These are phyloP conservation scores for Hofmannophila pseudospretella DNA, from an alignment of 2,888 invertebrate species.

Conservation along the genomic window DNA sequence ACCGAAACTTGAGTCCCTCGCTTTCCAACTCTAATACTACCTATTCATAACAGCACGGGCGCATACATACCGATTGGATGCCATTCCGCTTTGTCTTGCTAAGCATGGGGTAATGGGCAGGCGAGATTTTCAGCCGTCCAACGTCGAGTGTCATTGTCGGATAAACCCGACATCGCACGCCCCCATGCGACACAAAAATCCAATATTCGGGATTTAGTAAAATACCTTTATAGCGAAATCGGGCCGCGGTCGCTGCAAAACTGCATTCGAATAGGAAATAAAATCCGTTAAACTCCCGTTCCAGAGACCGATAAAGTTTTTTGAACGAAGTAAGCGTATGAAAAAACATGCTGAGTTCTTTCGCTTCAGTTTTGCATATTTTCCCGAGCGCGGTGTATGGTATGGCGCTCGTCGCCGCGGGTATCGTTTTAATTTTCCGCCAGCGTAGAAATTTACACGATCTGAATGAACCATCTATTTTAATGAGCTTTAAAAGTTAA, in stretches of 20 bases:
- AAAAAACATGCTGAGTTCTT: conserved; percentile 51
- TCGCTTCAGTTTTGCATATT: conserved; percentile 52
- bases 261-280: conserved; percentile 17
- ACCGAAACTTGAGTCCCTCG: too few species aligned
- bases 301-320: conserved; percentile 49
- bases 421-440: conserved; percentile 77
- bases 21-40: too few species aligned
- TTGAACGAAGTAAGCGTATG: conserved; percentile 44
- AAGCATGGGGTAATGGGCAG: conserved; percentile 12
- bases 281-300: conserved; percentile 31
- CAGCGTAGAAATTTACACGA: conserved; percentile 63
- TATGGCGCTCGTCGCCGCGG: conserved; percentile 46
- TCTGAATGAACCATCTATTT: conserved; percentile 73
- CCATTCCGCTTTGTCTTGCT: conserved; percentile 36
- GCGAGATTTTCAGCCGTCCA: conserved; percentile 17
- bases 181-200: conserved; percentile 24
- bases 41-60: conserved; percentile 8
- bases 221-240: conserved; percentile 13
- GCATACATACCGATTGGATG: conserved; percentile 25
- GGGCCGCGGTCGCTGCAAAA: conserved; percentile 11
- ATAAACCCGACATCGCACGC: conserved; percentile 17
- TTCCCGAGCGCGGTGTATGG: conserved; percentile 29
- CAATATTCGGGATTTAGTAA: conserved; percentile 14
- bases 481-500: conserved; percentile 75
- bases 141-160: conserved; percentile 20